These are phyloP conservation scores for Nesidiocoris tenuis DNA, from an alignment of 2,888 invertebrate genomes.

Conservation along the genomic window DNA sequence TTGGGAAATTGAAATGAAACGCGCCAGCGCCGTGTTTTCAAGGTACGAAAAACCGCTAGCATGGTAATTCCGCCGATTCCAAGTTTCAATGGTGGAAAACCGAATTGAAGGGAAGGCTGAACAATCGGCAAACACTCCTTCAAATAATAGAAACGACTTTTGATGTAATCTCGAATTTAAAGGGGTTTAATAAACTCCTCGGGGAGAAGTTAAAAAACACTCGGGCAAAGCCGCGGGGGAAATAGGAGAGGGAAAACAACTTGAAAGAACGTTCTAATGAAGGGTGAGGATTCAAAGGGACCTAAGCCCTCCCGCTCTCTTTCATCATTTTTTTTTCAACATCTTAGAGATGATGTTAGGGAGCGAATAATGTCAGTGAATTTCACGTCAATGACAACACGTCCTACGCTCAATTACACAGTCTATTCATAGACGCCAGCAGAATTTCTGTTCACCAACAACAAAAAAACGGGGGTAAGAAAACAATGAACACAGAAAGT, in stretches of 20 bases:
- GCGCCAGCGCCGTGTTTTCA: no score
- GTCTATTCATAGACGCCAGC: neutral
- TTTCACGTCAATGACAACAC: no score
- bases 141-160: no score
- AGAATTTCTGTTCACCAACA: neutral
- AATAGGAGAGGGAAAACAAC: neutral
- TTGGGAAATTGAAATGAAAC: no score
- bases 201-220: neutral
- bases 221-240: neutral
- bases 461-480: no score
- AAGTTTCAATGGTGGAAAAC: no score
- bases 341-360: no score
- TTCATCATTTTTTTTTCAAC: neutral
- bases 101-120: neutral
- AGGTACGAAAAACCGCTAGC: no score
- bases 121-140: slow-evolving; percentile 1
- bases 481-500: no score
- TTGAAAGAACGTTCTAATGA: neutral
- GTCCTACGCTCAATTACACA: no score
- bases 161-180: neutral
- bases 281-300: neutral
- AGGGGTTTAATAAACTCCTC: neutral
- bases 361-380: neutral
- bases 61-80: no score
- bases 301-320: no score